Evolutionary conservation across 2,888 invertebrate genomes (phyloP).

Genomic region (Scaptomyza tumidula): DNA sequence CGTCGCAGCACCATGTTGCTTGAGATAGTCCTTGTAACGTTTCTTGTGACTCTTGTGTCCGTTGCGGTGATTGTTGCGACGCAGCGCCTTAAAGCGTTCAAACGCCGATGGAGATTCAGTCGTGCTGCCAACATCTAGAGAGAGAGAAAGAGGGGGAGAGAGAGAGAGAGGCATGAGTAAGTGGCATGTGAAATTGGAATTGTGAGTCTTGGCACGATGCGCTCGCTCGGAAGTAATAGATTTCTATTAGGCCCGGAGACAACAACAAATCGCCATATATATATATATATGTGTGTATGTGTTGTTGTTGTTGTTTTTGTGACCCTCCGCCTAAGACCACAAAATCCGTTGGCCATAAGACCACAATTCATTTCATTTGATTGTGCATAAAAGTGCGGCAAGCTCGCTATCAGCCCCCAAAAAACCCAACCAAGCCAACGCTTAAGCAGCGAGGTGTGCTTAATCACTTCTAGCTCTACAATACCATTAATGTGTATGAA

Average conservation of each 20-base stretch:
- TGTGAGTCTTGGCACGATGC: conserved; percentile 66
- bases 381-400: conserved; percentile 54
- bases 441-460: conserved; percentile 13
- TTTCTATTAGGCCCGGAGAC: conserved; percentile 65
- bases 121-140: conserved; percentile 31
- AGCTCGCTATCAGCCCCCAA: conserved; percentile 25
- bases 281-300: conserved; percentile 7
- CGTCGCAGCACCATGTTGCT: conserved; percentile 38
- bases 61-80: conserved; percentile 77
- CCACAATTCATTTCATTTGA: conserved; percentile 63
- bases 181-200: conserved; percentile 21
- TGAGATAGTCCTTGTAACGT: conserved; percentile 82
- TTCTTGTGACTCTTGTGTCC: conserved; percentile 83
- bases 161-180: conserved; percentile 5
- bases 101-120: conserved; percentile 66
- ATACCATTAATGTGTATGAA: neutral
- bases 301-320: conserved; percentile 1
- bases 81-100: conserved; percentile 79
- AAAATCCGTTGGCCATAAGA: conserved; percentile 59
- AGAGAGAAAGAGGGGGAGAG: neutral
- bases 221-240: conserved; percentile 71
- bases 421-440: conserved; percentile 12
- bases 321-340: conserved; percentile 56
- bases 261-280: conserved; percentile 58
- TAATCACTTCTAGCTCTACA: neutral